Conservation (phyloP, 2,797 vertebrate species). For the Darevskia nairensis region DNA sequence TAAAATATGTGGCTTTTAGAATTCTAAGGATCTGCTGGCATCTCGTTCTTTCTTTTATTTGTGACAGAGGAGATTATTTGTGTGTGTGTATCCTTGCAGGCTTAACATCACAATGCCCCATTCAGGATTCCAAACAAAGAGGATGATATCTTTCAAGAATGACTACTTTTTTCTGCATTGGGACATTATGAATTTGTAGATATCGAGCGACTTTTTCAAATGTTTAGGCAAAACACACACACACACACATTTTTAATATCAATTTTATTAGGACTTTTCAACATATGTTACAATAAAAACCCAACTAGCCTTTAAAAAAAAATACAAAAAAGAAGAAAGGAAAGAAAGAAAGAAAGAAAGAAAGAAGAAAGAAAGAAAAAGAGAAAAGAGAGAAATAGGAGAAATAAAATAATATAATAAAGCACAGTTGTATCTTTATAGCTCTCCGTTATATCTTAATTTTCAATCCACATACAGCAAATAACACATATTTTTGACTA, state of each 20-base stretch:
- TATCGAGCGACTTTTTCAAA: slow-evolving; percentile 61
- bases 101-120: slow-evolving; percentile 72
- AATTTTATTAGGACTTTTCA: too few species aligned
- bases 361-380: too few species aligned
- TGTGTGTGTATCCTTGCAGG: slow-evolving; percentile 64
- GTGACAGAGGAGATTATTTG: slow-evolving; percentile 41
- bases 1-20: slow-evolving; percentile 42
- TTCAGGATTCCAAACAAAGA: slow-evolving; percentile 76
- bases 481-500: slow-evolving; percentile 14
- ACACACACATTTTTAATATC: too few species aligned
- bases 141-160: slow-evolving; percentile 49
- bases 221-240: slow-evolving; percentile 61
- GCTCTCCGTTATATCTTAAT: too few species aligned
- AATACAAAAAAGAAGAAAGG: too few species aligned
- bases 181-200: slow-evolving; percentile 59
- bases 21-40: slow-evolving; percentile 51
- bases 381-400: too few species aligned
- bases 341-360: too few species aligned
- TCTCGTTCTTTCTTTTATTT: not conserved
- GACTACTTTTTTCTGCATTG: not conserved
- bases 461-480: not conserved
- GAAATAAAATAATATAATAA: too few species aligned
- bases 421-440: too few species aligned
- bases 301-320: too few species aligned
- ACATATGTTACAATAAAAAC: too few species aligned